phyloP scores from a whole-genome alignment of 2,888 invertebrate genomes.

The Zonitis immaculata region DNA sequence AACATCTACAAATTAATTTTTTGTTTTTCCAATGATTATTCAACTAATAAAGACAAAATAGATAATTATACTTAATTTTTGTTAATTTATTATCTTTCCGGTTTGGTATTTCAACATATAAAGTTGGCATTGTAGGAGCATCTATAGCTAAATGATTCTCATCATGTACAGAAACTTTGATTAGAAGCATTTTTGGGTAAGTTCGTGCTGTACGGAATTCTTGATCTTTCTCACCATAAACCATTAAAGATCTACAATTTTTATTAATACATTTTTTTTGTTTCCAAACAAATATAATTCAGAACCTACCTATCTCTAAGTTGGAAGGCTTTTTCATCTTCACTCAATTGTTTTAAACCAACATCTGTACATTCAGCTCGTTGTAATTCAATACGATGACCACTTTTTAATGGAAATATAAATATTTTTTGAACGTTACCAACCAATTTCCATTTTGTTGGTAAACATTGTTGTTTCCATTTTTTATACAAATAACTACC shows the following conservation, averaged over 20 bases:
- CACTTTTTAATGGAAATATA: slow-evolving; percentile 46
- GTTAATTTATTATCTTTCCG: slow-evolving; percentile 24
- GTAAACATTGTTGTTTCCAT: slow-evolving; percentile 33
- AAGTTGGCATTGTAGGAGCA: slow-evolving; percentile 48
- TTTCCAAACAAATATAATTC: too few relatives aligned
- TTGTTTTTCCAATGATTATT: neutral
- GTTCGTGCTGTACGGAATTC: slow-evolving; percentile 48
- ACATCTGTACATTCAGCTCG: slow-evolving; percentile 38
- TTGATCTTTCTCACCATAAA: slow-evolving; percentile 45
- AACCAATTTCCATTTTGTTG: slow-evolving; percentile 40
- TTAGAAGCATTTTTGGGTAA: slow-evolving; percentile 49
- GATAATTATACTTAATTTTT: neutral
- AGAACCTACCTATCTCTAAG: slow-evolving; percentile 41
- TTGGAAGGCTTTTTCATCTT: slow-evolving; percentile 30
- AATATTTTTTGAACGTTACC: slow-evolving; percentile 40
- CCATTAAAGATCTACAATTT: slow-evolving; percentile 45
- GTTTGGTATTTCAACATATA: slow-evolving; percentile 47
- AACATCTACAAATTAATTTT: slow-evolving; percentile 6
- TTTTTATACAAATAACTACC: slow-evolving; percentile 29
- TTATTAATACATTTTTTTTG: too few relatives aligned
- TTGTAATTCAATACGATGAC: slow-evolving; percentile 38
- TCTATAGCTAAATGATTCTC: slow-evolving; percentile 46
- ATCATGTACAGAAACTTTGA: slow-evolving; percentile 47
- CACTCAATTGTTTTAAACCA: slow-evolving; percentile 35
- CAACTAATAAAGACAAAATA: neutral